A percentile compares a stretch with the other conserved stretches of the same genome.
Conservation (phyloP, 1,140 invertebrate species). For the Drusus annulatus region DNA sequence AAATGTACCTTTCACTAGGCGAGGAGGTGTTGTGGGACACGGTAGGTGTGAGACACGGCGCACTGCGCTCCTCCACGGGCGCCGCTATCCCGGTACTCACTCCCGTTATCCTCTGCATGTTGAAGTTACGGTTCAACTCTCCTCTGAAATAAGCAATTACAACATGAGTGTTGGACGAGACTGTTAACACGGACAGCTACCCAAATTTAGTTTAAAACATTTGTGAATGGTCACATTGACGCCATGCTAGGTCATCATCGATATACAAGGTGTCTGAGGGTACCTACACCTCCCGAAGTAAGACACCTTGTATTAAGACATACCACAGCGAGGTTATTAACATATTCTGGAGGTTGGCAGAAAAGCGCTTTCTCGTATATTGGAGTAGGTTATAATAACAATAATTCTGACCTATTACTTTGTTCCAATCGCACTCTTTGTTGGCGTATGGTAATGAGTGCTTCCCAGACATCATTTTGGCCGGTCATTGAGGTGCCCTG, state of each 20-base stretch:
- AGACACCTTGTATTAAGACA: too few relatives aligned
- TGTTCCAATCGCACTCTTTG: slow-evolving; percentile 74
- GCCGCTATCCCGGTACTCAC: slow-evolving; percentile 68
- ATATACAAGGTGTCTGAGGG: too few relatives aligned
- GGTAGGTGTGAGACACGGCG: slow-evolving; percentile 10
- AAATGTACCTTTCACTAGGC: slow-evolving; percentile 8
- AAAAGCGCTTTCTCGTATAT: too few relatives aligned
- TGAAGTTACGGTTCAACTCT: slow-evolving; percentile 66
- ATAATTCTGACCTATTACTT: slow-evolving; percentile 64
- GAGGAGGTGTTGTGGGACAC: slow-evolving; percentile 1
- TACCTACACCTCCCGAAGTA: too few relatives aligned
- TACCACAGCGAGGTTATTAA: too few relatives aligned
- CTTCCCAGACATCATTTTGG: slow-evolving; percentile 78
- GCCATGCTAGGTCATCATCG: too few relatives aligned
- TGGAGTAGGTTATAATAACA: background rate
- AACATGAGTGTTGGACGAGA: background rate
- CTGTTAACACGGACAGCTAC: background rate
- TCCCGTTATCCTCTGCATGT: slow-evolving; percentile 69
- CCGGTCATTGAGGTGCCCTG: slow-evolving; percentile 49
- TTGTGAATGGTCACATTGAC: too few relatives aligned
- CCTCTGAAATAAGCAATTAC: slow-evolving; percentile 59
- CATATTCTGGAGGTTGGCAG: too few relatives aligned
- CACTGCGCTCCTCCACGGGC: slow-evolving; percentile 55
- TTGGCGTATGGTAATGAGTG: slow-evolving; percentile 76
- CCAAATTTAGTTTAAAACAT: background rate